Evolutionary conservation across 2,797 vertebrate species (phyloP), one percentile per base, ranked within the genome.

Genomic region (Acanthornis magna): DNA sequence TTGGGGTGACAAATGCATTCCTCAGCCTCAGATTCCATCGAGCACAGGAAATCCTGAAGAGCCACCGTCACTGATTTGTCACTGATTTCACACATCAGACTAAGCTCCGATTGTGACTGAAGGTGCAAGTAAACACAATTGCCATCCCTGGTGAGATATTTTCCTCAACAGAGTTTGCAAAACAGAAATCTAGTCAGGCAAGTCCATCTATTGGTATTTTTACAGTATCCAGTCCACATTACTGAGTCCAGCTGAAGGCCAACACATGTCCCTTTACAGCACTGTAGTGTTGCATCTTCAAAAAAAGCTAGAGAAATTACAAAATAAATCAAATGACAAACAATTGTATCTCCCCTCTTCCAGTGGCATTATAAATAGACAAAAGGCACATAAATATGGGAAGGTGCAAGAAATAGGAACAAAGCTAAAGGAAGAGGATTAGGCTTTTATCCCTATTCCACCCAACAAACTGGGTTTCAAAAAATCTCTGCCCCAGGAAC

Each of bases 351-450:
- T 97, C 96, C 97, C 97, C 97, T 97, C 97, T 98, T 98, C 97
- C 98, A 98, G 97, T 98, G 97, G 98, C 97, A 96, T 98, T 98
- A 98, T 98, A 98, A 98, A 99, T 98, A 98, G 97, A 98, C 98
- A 98, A 98, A 99, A 99, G 99, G 99, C 99, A 99, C 99, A 97
- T 99, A 98, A 99, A 98, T 98, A 98, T 98, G 98, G 98, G 98
- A 98, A 98, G 98, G 98, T 98, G 98, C 98, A 98, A 98, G 98
- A 98, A 98, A 97, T 96, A 97, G 98, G 97, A 98, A 98, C 97
- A 97, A 97, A 98, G 97, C 97, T 98, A 96, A 97, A 97, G 97
- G 97, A 97, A 97, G 97, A 97, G 88, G 96, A 94, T 97, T 97
- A 97, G 97, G 96, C 97, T 97, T 97, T 97, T 97, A 97, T 97